Conservation (phyloP, 1,140 invertebrate genomes). For the Paraescarpia echinospica region DNA sequence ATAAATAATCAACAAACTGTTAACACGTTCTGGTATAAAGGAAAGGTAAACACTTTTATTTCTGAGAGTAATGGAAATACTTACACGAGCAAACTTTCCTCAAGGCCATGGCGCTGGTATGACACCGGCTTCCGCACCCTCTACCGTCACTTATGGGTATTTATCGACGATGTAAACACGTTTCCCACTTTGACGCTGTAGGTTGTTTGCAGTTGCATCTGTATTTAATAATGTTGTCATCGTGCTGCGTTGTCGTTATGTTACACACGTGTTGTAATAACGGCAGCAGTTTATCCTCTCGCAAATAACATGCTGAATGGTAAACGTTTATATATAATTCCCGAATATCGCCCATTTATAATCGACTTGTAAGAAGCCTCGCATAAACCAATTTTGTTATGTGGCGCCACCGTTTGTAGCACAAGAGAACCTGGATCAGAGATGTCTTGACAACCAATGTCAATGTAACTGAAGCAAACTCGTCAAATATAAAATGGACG, state of each 20-base stretch:
- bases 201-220: not conserved
- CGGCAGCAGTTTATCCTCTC: not conserved
- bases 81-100: not conserved
- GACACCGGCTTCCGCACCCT: not conserved
- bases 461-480: too few species aligned
- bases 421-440: too few species aligned
- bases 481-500: too few species aligned
- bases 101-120: not conserved
- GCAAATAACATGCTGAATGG: not conserved
- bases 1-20: not conserved
- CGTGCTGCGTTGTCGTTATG: not conserved
- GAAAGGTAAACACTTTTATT: not conserved
- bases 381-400: too few species aligned
- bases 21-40: not conserved
- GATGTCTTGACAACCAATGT: too few species aligned
- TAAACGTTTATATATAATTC: not conserved
- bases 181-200: not conserved
- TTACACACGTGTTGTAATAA: not conserved
- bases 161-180: slow-evolving; percentile 5
- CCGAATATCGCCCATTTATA: not conserved
- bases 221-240: not conserved
- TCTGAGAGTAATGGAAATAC: not conserved
- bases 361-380: too few species aligned
- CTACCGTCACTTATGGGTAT: not conserved
- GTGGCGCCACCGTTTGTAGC: too few species aligned